Evolutionary conservation across 2,113 vertebrate species (phyloP).

Genomic region (Chamaetylas fuelleborni): DNA sequence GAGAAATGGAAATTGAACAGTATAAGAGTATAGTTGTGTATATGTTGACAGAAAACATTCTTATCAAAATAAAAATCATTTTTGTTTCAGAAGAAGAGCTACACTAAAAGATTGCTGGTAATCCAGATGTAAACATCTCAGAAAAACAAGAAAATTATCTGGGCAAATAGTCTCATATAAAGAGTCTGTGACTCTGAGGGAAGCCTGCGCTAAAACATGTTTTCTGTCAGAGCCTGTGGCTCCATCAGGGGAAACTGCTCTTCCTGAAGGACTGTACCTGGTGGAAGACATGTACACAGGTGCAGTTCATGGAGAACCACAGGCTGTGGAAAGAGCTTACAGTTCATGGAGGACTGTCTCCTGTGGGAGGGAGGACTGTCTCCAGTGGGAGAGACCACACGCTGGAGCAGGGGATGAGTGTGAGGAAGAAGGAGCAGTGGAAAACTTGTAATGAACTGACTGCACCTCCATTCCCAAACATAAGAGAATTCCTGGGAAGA

Average conservation of each 20-base stretch:
- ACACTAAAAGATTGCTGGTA: background rate
- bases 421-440: background rate
- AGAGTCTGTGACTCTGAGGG: background rate
- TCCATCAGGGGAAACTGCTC: background rate
- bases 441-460: background rate
- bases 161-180: background rate
- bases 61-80: background rate
- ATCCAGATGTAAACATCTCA: background rate
- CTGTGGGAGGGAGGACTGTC: background rate
- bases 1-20: background rate
- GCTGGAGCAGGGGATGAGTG: background rate
- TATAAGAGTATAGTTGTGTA: background rate
- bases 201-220: background rate
- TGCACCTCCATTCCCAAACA: background rate
- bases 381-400: background rate
- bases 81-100: background rate
- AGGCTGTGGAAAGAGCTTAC: background rate
- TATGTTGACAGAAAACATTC: background rate
- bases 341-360: background rate
- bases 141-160: background rate
- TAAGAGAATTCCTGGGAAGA: background rate
- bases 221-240: background rate
- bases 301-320: accelerated
- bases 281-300: no score
- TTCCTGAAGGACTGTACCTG: background rate